A percentile compares a stretch with the other conserved stretches of the same genome.
Conservation (phyloP, 2,888 invertebrate genomes). For the Selenia dentaria region DNA sequence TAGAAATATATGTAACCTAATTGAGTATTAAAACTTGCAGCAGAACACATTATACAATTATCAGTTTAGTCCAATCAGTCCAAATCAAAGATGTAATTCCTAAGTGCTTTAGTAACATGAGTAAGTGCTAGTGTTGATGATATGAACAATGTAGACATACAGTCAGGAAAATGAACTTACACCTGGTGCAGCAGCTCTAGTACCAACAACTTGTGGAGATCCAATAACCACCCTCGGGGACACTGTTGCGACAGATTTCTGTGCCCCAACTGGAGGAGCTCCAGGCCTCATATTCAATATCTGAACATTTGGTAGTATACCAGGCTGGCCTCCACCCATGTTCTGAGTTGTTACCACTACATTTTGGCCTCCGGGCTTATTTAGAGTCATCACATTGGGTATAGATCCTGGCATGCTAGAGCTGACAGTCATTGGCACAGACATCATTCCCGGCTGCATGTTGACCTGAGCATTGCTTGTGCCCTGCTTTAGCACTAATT, state of each 20-base stretch:
- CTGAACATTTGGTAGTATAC: constrained; percentile 90
- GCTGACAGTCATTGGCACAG: constrained; percentile 86
- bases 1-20: no score
- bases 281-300: constrained; percentile 93
- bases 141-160: background rate
- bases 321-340: constrained; percentile 86
- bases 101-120: background rate
- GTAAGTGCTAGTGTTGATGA: constrained; percentile 1
- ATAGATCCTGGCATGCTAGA: constrained; percentile 84
- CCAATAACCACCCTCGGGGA: constrained; percentile 94
- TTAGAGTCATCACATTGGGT: constrained; percentile 87
- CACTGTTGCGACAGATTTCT: constrained; percentile 91
- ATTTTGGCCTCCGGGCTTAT: constrained; percentile 83
- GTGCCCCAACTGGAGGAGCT: constrained; percentile 86
- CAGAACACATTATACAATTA: no score
- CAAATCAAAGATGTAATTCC: background rate
- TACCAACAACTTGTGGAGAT: constrained; percentile 91
- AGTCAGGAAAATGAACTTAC: constrained; percentile 81
- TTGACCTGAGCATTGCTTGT: constrained; percentile 61
- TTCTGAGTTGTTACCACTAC: constrained; percentile 85
- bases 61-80: constrained; percentile 3
- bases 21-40: no score
- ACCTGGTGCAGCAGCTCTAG: constrained; percentile 92
- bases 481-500: constrained; percentile 75
- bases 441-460: constrained; percentile 83